Evolutionary conservation across 2,797 vertebrate genomes (phyloP).

Genomic region (Gymnoscopelus microlampas): DNA sequence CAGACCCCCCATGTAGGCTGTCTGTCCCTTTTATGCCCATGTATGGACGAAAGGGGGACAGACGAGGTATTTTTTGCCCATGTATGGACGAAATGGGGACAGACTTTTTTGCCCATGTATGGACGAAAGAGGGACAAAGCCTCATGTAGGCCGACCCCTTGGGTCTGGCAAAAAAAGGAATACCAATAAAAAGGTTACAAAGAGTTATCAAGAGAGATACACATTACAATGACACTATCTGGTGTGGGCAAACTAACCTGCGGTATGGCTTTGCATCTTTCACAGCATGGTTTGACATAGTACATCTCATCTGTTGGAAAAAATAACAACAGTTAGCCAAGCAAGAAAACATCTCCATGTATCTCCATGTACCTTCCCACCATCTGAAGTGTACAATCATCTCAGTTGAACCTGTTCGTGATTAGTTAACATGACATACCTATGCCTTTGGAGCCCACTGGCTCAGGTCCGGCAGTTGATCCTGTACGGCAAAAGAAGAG

Average conservation of each 20-base stretch:
- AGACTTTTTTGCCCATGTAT: no score
- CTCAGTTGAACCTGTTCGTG: not conserved
- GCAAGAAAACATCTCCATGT: slow-evolving; percentile 3
- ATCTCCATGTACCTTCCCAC: not conserved
- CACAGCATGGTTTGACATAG: slow-evolving; percentile 61
- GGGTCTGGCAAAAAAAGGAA: no score
- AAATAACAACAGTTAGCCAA: not conserved
- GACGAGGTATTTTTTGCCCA: no score
- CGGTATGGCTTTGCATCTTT: slow-evolving; percentile 75
- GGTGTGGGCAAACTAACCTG: slow-evolving; percentile 56
- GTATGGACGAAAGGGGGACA: no score
- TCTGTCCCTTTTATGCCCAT: no score
- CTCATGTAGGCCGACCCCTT: no score
- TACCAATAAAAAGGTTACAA: not conserved
- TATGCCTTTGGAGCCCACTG: slow-evolving; percentile 39
- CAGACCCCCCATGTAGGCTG: no score
- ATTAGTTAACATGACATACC: slow-evolving; percentile 33
- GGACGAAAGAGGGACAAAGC: no score
- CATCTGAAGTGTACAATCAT: not conserved
- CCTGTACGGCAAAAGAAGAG: slow-evolving; percentile 28
- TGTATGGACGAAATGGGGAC: no score
- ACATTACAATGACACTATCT: not conserved
- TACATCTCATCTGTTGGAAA: slow-evolving; percentile 47
- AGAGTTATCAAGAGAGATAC: no score
- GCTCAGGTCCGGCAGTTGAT: slow-evolving; percentile 9